phyloP scores from a whole-genome alignment of 2,888 invertebrate species.

The Scotopteryx bipunctaria region DNA sequence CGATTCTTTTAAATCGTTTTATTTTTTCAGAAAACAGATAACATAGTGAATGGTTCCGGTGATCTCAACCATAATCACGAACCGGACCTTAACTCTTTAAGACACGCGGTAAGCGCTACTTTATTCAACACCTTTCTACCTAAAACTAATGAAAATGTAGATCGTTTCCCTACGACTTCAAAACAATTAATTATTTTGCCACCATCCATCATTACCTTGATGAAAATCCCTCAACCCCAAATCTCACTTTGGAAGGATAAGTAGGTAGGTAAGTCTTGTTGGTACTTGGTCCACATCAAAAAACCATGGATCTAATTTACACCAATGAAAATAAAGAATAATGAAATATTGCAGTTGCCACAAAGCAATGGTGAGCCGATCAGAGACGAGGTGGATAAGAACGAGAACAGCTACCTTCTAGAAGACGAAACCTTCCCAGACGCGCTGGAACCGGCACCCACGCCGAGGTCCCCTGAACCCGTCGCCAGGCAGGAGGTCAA shows the following conservation, averaged over 20 bases:
- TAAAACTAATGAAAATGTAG: too few species aligned
- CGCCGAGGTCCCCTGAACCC: constrained; percentile 64
- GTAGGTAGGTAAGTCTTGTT: too few species aligned
- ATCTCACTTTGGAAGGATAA: too few species aligned
- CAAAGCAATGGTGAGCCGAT: constrained; percentile 58
- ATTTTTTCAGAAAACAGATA: constrained; percentile 64
- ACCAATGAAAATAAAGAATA: too few species aligned
- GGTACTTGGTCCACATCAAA: too few species aligned
- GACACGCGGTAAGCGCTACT: constrained; percentile 47
- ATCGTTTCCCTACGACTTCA: too few species aligned
- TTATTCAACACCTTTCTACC: too few species aligned
- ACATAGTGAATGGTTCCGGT: constrained; percentile 68
- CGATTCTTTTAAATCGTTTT: too few species aligned
- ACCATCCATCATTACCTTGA: too few species aligned
- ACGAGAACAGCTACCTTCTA: constrained; percentile 59
- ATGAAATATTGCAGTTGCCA: constrained; percentile 53
- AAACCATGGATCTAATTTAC: neutral
- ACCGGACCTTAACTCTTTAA: constrained; percentile 57
- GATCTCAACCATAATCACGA: constrained; percentile 77
- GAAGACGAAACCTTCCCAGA: constrained; percentile 78
- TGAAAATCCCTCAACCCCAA: too few species aligned
- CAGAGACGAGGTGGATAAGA: constrained; percentile 57
- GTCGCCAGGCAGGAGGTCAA: constrained; percentile 36
- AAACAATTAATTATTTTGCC: too few species aligned
- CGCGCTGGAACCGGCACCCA: constrained; percentile 63